Evolutionary conservation across 2,888 invertebrate species (phyloP).

Genomic region (Cheilosia pagana): DNA sequence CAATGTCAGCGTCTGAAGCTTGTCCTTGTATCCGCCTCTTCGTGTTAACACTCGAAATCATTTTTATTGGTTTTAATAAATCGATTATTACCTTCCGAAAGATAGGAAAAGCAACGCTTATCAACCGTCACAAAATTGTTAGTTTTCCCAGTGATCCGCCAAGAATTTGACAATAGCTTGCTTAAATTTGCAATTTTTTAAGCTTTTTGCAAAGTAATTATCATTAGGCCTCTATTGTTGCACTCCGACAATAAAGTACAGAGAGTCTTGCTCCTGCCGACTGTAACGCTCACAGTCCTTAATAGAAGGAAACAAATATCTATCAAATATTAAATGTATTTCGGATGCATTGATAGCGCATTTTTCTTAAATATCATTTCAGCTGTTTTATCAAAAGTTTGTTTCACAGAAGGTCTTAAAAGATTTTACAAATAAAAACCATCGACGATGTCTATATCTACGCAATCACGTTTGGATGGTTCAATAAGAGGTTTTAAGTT

Average conservation of each 20-base stretch:
- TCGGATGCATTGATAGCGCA: conserved; percentile 42
- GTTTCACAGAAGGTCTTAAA: conserved; percentile 35
- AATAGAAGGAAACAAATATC: conserved; percentile 37
- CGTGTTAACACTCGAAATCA: not conserved
- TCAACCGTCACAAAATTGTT: not conserved
- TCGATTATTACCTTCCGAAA: conserved; percentile 4
- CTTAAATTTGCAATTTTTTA: conserved; percentile 42
- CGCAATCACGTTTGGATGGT: conserved; percentile 25
- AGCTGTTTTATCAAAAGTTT: conserved; percentile 40
- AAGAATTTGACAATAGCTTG: conserved; percentile 25
- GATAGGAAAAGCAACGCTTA: not conserved
- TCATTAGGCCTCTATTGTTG: conserved; percentile 28
- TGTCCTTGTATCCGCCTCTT: not conserved
- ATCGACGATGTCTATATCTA: conserved; percentile 60
- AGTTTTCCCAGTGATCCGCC: conserved; percentile 19
- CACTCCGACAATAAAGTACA: conserved; percentile 9
- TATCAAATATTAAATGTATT: conserved; percentile 38
- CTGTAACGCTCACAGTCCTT: conserved; percentile 37
- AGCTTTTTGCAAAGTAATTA: conserved; percentile 43
- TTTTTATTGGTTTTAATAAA: not conserved
- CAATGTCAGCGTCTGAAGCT: not conserved
- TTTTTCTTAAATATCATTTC: conserved; percentile 54
- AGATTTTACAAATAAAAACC: conserved; percentile 62
- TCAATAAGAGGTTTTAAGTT: conserved; percentile 46
- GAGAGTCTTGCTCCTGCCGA: conserved; percentile 16